Percentiles rank a stretch among this genome's conserved stretches.
Evolutionary conservation across 2,113 vertebrate species (phyloP).

Genomic region (Copsychus sechellarum): DNA sequence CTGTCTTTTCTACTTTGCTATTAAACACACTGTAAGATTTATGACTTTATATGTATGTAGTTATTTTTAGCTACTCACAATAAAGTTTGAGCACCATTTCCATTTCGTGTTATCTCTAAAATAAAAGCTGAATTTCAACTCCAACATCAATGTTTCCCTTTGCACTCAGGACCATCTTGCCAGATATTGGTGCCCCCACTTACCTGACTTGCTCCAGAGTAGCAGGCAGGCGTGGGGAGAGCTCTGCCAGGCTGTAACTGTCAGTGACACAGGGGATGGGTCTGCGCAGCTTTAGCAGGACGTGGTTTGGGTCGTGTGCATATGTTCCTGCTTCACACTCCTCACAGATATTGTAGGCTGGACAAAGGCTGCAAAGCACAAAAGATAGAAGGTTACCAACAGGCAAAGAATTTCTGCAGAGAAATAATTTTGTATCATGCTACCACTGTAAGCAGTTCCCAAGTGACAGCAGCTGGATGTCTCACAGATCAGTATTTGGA

Average conservation of each 20-base stretch:
- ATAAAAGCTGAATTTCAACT: neutral
- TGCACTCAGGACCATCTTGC: neutral
- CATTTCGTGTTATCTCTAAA: neutral
- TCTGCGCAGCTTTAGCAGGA: slow-evolving; percentile 88
- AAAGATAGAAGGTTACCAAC: neutral
- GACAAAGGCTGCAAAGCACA: slow-evolving; percentile 81
- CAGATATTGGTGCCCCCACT: neutral
- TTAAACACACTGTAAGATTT: neutral
- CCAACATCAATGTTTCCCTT: neutral
- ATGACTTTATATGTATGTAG: accelerated
- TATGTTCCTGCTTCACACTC: slow-evolving; percentile 89
- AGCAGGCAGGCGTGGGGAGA: slow-evolving; percentile 53
- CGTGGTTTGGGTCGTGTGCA: slow-evolving; percentile 86
- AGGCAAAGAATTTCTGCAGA: neutral
- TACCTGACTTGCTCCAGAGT: slow-evolving; percentile 80
- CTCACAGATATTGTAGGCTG: slow-evolving; percentile 87
- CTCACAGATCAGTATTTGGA: neutral
- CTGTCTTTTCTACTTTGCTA: neutral
- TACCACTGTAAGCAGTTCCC: neutral
- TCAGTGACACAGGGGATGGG: slow-evolving; percentile 63
- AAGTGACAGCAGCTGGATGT: neutral
- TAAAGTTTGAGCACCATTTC: neutral
- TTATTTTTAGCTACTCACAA: neutral
- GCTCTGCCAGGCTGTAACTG: slow-evolving; percentile 11
- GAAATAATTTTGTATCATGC: neutral